Evolutionary conservation across 2,797 vertebrate genomes (phyloP).

Genomic region (Smutsia gigantea): DNA sequence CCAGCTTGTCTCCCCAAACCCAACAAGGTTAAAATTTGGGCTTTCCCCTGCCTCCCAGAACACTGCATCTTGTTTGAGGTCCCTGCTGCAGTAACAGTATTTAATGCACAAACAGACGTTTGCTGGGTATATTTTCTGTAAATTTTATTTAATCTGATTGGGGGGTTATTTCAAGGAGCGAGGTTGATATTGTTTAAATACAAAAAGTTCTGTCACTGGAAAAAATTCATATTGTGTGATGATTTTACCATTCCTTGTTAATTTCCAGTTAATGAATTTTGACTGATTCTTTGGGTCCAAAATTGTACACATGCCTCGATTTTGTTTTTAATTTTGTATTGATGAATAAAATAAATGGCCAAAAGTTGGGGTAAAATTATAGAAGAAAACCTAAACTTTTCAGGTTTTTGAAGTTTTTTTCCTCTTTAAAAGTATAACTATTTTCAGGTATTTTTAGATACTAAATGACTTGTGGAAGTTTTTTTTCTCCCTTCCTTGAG

Average conservation of each 20-base stretch:
- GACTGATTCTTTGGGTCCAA: conserved; percentile 20
- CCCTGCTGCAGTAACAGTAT: conserved; percentile 95
- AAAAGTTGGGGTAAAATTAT: not conserved
- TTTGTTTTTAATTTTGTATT: conserved; percentile 52
- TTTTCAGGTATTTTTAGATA: conserved; percentile 24
- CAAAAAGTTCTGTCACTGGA: conserved; percentile 82
- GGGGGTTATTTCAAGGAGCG: conserved; percentile 67
- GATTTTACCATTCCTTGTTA: not conserved
- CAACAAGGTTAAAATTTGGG: conserved; percentile 69
- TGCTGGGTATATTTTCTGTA: conserved; percentile 98
- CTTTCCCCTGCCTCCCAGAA: conserved; percentile 62
- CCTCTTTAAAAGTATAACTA: not conserved
- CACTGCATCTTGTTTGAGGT: conserved; percentile 83
- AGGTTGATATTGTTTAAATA: conserved; percentile 94
- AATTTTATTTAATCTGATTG: conserved; percentile 98
- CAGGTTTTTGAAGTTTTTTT: not conserved
- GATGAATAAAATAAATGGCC: conserved; percentile 27
- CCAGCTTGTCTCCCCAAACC: conserved; percentile 25
- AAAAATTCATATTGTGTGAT: not conserved
- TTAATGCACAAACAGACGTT: conserved; percentile 94
- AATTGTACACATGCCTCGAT: not conserved
- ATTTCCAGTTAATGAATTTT: conserved; percentile 27
- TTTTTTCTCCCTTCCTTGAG: not conserved
- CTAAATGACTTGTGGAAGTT: not conserved
- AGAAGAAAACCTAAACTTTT: not conserved